Base-by-base conservation (phyloP, 2,113 vertebrate genomes). In the Kobus ellipsiprymnus region DNA sequence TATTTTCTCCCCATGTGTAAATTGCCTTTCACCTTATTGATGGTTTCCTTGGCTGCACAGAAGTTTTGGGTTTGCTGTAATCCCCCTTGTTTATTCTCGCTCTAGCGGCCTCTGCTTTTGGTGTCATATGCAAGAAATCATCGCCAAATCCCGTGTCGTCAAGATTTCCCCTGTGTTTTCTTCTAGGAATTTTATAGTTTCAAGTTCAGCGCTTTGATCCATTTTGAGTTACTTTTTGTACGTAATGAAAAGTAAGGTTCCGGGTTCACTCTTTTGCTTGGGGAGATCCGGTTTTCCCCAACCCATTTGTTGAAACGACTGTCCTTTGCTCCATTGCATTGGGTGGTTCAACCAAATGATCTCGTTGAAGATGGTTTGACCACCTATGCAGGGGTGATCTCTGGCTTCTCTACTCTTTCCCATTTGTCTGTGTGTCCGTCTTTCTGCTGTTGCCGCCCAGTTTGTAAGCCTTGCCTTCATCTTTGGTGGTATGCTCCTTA, bases 381-480 rank as follows among this genome's bases (percentile, higher is more conserved):
- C 0, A 0, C 3, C 0, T 2, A 1, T 0, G 0, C 6, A 2
- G 15, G 27, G 16, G 6, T 17, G 7, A 1, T 19, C 33, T 33
- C 50, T 33, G 36, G 60, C 54, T 29, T 55, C 25, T 17, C 67
- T 5, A 0, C 14, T 48, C 83, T 6, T 25, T 30, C 14, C 44
- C 55, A 0, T 5, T 3, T 50, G 57, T 11, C 64, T 3, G 0
- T 5, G 2, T 40, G 21, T 80, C 82, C 30, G 29, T 59, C 74
- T 62, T 7, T 11, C 27, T 10, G 17, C 88, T 10, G 0, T 33
- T 0, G 0, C 17, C 62, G 8, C 17, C 30, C 2, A 1, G 0
- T n/a, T 29, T 14, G 29, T 0, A 7, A 13, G 81, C 57, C 6
- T 59, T 25, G 27, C 54, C 62, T 52, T 62, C 15, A 0, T 71